Evolutionary conservation across 2,888 invertebrate genomes (phyloP), one percentile per base, ranked within the genome.

Genomic region (Cloeon dipterum): DNA sequence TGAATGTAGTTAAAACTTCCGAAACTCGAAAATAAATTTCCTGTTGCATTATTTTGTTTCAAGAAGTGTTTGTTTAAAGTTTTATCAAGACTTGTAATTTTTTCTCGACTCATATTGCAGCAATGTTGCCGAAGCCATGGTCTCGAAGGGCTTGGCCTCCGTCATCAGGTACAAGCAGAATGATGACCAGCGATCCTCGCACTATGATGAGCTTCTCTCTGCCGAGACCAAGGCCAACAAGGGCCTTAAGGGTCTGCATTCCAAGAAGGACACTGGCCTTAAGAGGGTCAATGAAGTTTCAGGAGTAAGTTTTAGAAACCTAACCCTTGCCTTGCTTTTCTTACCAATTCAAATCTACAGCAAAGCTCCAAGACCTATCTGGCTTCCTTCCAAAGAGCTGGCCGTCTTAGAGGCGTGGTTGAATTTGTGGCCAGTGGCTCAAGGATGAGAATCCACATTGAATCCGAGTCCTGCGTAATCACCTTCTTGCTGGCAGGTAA

Each of bases 361-460:
- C 66, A 74, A 0, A 82, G 82, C 52, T 76, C 85, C 3, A 86
- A 83, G 55, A 82, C 88, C 52, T 93, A 93, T 61, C 66, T 96
- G 52, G 86, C 93, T 33, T 85, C 88, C 51, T 68, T 98, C 50
- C 86, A 88, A 57, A 69, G 94, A 47, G 83, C 86, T 7, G 75
- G 85, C 40, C 74, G 81, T 44, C 76, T 81, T 34, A 89, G 91
- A 52, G 94, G 81, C 4, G 72, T 86, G 11, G 93, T 94, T 3
- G 98, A 99, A 54, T 98, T 93, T 55, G 88, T 98, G 2, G 85
- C 93, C 1, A 89, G 89, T 51, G 96, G 96, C 14, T 93, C 96
- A 0, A 70, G 98, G 33, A 63, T 96, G 50, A 71, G 96, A 44
- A 56, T 98, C 7, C 98, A 79, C 58, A 73, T 98, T 45, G 88